Base-by-base conservation (phyloP, 2,888 invertebrate genomes). In the Harpalus rubripes region DNA sequence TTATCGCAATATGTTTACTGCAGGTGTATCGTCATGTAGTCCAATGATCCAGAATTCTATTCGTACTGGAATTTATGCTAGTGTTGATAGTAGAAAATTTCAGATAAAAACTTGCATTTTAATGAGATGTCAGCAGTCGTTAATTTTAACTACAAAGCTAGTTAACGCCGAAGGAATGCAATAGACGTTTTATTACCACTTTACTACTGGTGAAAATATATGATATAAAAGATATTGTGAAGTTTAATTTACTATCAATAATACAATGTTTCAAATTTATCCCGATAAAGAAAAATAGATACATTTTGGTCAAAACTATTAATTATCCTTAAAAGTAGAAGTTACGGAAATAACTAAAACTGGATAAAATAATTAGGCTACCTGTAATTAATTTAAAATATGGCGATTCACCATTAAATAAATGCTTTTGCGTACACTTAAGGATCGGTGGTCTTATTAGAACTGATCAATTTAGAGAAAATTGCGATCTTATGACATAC, bases 91-190 rank as follows among this genome's bases (percentile, higher is more conserved):
- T 10, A 63, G 16, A 22, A 26, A 63, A 26, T 26, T 63, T 26
- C 26, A 63, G 63, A 68, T 68, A 39, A 68, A 68, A 68, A 39
- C 12, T 39, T 15, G 68, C 68, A 68, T 68, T 68, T 68, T 39
- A 68, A 68, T 68, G 68, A 68, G 68, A 32, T 68, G 68, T 68
- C 68, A 39, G 15, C 39, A 68, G 68, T 68, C 68, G 68, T 39
- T 68, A 68, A 68, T 68, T 68, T 68, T 39, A 39, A 32, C 63
- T 15, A n/a, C 68, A 32, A 15, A 12, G 68, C 39, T 68, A 68
- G 68, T 68, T 68, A 68, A 12, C 32, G 39, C 39, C 15, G 32
- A 39, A 68, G 68, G 68, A 68, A 68, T 68, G 68, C 32, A 15
- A 68, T n/a, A 15, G n/a, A 15, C n/a, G 4, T 39, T 68, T 68